Evolutionary conservation across 2,113 vertebrate species (phyloP).

Genomic region (Heterochromis multidens): DNA sequence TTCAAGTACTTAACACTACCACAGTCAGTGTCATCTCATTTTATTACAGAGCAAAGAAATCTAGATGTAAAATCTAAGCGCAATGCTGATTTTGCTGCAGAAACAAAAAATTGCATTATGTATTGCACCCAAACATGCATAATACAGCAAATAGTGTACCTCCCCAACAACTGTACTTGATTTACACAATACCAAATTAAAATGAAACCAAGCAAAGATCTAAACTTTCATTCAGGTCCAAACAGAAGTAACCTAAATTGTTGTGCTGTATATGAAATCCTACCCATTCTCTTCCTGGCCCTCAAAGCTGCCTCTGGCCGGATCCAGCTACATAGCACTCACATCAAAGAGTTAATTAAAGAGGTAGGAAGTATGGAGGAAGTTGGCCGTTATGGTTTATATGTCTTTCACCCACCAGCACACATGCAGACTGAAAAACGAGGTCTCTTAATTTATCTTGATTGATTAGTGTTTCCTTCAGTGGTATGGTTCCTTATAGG

Average conservation of each 20-base stretch:
- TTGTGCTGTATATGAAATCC: conserved; percentile 15
- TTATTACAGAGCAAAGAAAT: not conserved
- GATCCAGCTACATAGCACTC: conserved; percentile 27
- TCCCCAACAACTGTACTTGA: not conserved
- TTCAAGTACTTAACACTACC: not conserved
- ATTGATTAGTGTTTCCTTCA: conserved; percentile 57
- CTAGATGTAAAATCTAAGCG: not conserved
- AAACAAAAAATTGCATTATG: not conserved
- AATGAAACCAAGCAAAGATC: conserved; percentile 3
- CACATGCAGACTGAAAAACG: conserved; percentile 51
- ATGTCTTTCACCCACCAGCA: conserved; percentile 53
- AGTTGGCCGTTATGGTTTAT: conserved; percentile 58
- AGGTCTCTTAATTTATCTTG: conserved; percentile 60
- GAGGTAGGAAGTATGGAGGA: conserved; percentile 54
- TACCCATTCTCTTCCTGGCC: conserved; percentile 23
- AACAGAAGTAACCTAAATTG: not conserved
- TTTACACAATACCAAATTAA: not conserved
- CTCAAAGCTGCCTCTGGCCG: conserved; percentile 28
- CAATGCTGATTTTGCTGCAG: not conserved
- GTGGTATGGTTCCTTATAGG: not conserved
- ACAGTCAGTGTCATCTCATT: not conserved
- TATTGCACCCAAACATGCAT: not conserved
- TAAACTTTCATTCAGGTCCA: not conserved
- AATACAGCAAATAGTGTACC: not conserved
- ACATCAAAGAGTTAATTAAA: conserved; percentile 69